phyloP scores from a whole-genome alignment of 2,113 vertebrate species.

The Protobothrops flavoviridis region DNA sequence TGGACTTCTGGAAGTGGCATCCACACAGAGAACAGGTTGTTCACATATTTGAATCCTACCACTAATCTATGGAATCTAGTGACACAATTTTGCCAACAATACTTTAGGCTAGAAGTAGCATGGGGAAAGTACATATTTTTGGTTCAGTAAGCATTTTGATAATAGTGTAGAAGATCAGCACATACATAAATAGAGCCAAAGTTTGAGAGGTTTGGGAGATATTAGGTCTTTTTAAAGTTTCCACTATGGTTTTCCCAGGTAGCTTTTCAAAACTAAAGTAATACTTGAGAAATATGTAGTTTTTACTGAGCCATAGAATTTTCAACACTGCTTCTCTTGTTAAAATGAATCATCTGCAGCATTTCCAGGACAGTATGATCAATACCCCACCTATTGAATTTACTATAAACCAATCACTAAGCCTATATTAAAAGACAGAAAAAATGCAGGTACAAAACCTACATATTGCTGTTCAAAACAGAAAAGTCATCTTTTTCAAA shows the following conservation, averaged over 20 bases:
- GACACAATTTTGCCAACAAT: neutral
- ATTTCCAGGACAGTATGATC: neutral
- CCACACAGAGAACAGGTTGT: no score
- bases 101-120: neutral
- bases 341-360: neutral
- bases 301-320: neutral
- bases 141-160: neutral
- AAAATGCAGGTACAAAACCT: neutral
- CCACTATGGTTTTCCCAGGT: neutral
- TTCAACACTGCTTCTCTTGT: neutral
- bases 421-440: conserved; percentile 6
- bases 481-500: neutral
- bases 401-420: neutral
- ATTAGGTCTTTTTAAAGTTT: neutral
- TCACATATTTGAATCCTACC: no score
- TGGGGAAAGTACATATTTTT: neutral
- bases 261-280: neutral
- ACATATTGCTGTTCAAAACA: neutral
- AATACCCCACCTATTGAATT: neutral
- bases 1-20: no score
- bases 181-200: neutral
- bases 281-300: neutral
- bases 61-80: neutral
- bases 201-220: neutral
- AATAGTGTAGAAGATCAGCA: neutral